Evolutionary conservation across 2,113 vertebrate genomes (phyloP).

Genomic region (Protobothrops flavoviridis): DNA sequence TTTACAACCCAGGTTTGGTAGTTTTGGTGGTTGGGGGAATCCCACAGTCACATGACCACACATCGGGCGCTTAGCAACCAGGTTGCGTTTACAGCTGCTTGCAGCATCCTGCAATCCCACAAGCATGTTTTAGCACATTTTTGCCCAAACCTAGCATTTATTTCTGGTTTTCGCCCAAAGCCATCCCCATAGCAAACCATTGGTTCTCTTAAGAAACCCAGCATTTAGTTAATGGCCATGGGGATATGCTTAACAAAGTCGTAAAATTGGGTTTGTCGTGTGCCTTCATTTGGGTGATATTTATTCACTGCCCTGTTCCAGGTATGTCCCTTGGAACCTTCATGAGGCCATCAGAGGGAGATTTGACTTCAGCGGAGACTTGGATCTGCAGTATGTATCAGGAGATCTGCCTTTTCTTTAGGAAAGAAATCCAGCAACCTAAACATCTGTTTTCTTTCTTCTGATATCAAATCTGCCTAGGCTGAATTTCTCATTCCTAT

Average conservation of each 20-base stretch:
- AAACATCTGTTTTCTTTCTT: background rate
- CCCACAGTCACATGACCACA: background rate
- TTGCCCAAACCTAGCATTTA: background rate
- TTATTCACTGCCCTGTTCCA: constrained; percentile 50
- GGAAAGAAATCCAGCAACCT: background rate
- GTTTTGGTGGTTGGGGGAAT: background rate
- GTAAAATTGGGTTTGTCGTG: background rate
- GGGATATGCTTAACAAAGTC: background rate
- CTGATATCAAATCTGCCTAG: background rate
- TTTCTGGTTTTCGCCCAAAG: background rate
- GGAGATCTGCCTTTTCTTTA: background rate
- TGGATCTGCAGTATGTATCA: constrained; percentile 84
- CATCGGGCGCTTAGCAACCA: background rate
- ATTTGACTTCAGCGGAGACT: constrained; percentile 83
- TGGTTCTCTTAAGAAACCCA: too few relatives aligned
- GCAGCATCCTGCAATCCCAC: background rate
- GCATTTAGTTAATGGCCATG: too few relatives aligned
- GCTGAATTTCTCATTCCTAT: background rate
- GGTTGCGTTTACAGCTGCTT: background rate
- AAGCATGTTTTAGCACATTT: too few relatives aligned
- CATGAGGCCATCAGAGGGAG: constrained; percentile 82
- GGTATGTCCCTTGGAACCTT: constrained; percentile 90
- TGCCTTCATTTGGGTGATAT: background rate
- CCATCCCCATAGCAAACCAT: too few relatives aligned
- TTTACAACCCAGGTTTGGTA: background rate